Base-by-base conservation (phyloP, 2,888 invertebrate genomes). In the Nephrotoma appendiculata region DNA sequence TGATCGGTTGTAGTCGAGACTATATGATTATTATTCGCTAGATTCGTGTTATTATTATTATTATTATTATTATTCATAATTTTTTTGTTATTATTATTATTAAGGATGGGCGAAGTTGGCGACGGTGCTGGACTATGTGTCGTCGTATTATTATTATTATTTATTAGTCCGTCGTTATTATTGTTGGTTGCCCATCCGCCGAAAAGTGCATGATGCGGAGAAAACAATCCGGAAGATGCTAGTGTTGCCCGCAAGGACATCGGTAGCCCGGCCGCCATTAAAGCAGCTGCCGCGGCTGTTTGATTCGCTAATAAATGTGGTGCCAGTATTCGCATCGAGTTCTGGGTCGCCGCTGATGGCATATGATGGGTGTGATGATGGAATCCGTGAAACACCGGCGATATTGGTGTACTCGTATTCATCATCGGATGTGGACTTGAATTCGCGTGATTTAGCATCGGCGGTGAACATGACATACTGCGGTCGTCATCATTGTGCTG, bases 161-260 rank as follows among this genome's bases (percentile, higher is more conserved):
- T 43, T 41, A 85, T 48, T 12, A 85, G 87, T 44, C 86, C 86
- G 3, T 86, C 86, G 41, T 48, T 45, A 41, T 86, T 43, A 44
- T 57, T 43, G n/a, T 57, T 87, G n/a, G 87, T 87, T 5, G 90
- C 89, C 91, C 91, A 91, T 15, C 90, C 89, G 84, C 90, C 90
- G 86, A 91, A 91, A 57, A 91, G 88, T 42, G 91, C 90, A 89
- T 91, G 91, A 88, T 91, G 91, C 6, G 91, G 91, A 86, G 92
- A 91, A 5, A 91, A 88, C 1, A 90, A 90, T 43, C 88, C 87
- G 31, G 88, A 83, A 42, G 89, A 91, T 87, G 91, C 91, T 87
- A 91, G 87, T 15, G 90, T 90, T 85, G 86, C 87, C 12, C 87
- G 86, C 41, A 87, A 41, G 86, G 91, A 90, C 90, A 91, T 91